Percentiles rank a stretch among this genome's conserved stretches.
These are phyloP conservation scores for Malachius bipustulatus DNA, from an alignment of 2,888 invertebrate species.

Conservation along the genomic window DNA sequence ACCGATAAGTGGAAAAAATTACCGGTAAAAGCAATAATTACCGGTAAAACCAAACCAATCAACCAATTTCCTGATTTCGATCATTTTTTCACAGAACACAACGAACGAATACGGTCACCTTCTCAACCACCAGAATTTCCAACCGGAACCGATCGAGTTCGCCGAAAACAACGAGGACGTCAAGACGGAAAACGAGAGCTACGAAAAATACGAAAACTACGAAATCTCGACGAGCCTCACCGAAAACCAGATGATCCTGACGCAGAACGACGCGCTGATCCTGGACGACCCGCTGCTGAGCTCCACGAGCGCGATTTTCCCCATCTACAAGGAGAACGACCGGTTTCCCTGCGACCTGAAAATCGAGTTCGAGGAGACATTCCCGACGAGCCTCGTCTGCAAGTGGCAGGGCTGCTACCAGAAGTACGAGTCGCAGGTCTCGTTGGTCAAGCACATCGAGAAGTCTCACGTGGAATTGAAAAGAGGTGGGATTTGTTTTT, in stretches of 20 bases:
- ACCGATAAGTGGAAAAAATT: too few relatives aligned
- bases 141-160: slow-evolving; percentile 22
- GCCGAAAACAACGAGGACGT: not conserved
- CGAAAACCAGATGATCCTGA: slow-evolving; percentile 37
- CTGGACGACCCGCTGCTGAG: slow-evolving; percentile 31
- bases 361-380: slow-evolving; percentile 14
- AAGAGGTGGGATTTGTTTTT: slow-evolving; percentile 40
- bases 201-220: too few relatives aligned
- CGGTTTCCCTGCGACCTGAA: slow-evolving; percentile 20
- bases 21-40: too few relatives aligned
- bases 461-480: slow-evolving; percentile 78
- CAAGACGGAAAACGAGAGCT: slow-evolving; percentile 10
- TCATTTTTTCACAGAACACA: slow-evolving; percentile 17
- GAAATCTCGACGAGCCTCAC: slow-evolving; percentile 11
- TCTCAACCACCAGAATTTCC: slow-evolving; percentile 23
- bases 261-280: slow-evolving; percentile 36
- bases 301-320: slow-evolving; percentile 19
- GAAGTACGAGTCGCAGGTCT: slow-evolving; percentile 65
- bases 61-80: too few relatives aligned
- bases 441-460: slow-evolving; percentile 74
- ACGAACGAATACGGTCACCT: slow-evolving; percentile 30
- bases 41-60: too few relatives aligned
- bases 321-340: slow-evolving; percentile 12
- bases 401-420: slow-evolving; percentile 80
- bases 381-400: slow-evolving; percentile 42